phyloP scores from a whole-genome alignment of 2,888 invertebrate genomes.

The Blera fallax region DNA sequence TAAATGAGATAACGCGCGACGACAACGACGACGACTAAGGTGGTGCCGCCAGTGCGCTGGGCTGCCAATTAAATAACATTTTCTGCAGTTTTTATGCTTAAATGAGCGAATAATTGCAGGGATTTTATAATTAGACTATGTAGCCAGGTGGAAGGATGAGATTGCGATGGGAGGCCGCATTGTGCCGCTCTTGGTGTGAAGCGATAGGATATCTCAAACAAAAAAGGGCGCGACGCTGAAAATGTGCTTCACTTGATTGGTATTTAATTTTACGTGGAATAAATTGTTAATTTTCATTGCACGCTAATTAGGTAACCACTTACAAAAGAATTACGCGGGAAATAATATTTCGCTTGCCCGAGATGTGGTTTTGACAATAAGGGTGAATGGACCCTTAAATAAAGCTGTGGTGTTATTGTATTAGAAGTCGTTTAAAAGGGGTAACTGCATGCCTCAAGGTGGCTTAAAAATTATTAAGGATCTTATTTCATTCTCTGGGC shows the following conservation, averaged over 20 bases:
- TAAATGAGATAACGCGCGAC: slow-evolving; percentile 67
- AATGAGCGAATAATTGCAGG: slow-evolving; percentile 72
- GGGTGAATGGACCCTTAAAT: background rate
- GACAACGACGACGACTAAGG: slow-evolving; percentile 11
- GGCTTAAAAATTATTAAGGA: too few species aligned
- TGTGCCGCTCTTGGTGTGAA: background rate
- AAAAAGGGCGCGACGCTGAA: background rate
- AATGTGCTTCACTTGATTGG: slow-evolving; percentile 63
- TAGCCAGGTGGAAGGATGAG: slow-evolving; percentile 51
- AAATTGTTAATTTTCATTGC: slow-evolving; percentile 69
- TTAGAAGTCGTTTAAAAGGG: too few species aligned
- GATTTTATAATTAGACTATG: slow-evolving; percentile 71
- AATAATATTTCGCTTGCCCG: slow-evolving; percentile 2
- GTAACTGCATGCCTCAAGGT: too few species aligned
- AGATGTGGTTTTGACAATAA: background rate
- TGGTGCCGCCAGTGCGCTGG: slow-evolving; percentile 27
- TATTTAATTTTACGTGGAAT: slow-evolving; percentile 61
- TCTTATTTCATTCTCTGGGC: too few species aligned
- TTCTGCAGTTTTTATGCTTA: slow-evolving; percentile 73
- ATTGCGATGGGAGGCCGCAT: background rate
- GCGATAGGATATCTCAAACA: background rate
- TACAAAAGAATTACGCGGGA: slow-evolving; percentile 13
- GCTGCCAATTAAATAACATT: slow-evolving; percentile 72
- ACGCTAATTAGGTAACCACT: slow-evolving; percentile 65
- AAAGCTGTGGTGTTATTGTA: too few species aligned